Percentiles rank a stretch among this genome's conserved stretches.
These are phyloP conservation scores for Phasianus colchicus DNA, from an alignment of 2,113 vertebrate genomes.

Conservation along the genomic window DNA sequence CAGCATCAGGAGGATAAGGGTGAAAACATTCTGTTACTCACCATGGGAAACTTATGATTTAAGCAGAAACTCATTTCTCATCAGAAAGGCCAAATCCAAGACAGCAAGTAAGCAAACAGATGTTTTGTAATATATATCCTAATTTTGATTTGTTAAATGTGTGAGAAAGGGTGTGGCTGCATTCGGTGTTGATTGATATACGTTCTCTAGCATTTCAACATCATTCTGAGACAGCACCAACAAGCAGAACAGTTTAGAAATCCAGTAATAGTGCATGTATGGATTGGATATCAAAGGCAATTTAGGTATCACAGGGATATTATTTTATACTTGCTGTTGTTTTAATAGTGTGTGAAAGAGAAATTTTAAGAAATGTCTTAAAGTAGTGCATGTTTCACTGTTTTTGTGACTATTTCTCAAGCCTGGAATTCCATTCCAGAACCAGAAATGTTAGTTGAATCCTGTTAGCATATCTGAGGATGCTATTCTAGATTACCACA, in stretches of 20 bases:
- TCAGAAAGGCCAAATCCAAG: background rate
- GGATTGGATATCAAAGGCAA: background rate
- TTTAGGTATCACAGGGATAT: background rate
- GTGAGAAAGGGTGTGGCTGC: background rate
- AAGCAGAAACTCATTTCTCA: background rate
- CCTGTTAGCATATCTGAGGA: background rate
- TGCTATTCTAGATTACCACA: background rate
- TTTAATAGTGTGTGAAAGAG: background rate
- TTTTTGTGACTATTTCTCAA: background rate
- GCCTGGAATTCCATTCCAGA: background rate
- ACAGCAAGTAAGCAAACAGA: background rate
- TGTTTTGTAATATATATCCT: background rate
- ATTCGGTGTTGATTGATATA: background rate
- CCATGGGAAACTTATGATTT: background rate
- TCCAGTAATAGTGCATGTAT: background rate
- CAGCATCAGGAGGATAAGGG: background rate
- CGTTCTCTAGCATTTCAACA: fast-evolving
- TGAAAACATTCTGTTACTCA: background rate
- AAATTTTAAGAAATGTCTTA: background rate
- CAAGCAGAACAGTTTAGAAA: background rate
- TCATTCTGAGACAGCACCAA: background rate
- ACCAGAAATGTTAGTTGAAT: background rate
- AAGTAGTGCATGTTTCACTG: background rate
- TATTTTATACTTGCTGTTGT: background rate
- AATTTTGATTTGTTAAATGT: background rate